These are phyloP conservation scores for Percopsis omiscomaycus DNA, from an alignment of 2,797 vertebrate species.

Conservation along the genomic window DNA sequence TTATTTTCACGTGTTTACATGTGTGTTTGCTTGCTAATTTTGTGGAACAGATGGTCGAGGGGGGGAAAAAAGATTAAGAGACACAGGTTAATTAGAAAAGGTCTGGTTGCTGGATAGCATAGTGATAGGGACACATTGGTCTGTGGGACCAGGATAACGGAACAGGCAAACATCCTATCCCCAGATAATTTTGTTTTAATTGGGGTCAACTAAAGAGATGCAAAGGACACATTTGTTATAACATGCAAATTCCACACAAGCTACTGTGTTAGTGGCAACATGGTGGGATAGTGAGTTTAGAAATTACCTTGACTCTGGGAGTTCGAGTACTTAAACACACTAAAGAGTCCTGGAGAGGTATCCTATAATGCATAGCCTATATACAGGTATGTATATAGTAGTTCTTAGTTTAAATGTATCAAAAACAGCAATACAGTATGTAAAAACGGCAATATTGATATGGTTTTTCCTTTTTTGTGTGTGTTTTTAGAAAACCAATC, in stretches of 20 bases:
- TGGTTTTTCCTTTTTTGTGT: no score
- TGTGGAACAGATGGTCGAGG: conserved; percentile 70
- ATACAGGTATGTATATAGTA: no score
- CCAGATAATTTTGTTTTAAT: conserved; percentile 83
- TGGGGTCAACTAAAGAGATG: conserved; percentile 84
- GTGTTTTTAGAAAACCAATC: no score
- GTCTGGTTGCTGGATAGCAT: conserved; percentile 83
- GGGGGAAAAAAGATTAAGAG: conserved; percentile 55
- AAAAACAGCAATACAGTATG: no score
- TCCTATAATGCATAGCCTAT: no score
- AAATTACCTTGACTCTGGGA: no score
- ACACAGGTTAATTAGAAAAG: conserved; percentile 75
- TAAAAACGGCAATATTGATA: no score
- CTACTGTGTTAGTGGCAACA: conserved; percentile 8
- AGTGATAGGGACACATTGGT: conserved; percentile 78
- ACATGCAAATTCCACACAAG: conserved; percentile 26
- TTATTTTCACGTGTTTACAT: conserved; percentile 14
- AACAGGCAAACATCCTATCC: conserved; percentile 83
- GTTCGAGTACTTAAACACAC: no score
- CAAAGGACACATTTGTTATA: conserved; percentile 62
- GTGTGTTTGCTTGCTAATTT: conserved; percentile 51
- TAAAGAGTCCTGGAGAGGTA: no score
- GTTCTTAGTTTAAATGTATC: no score
- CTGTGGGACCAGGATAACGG: conserved; percentile 84
- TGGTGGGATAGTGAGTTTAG: no score